Evolutionary conservation across 2,888 invertebrate species (phyloP).

Genomic region (Dasysyrphus tricinctus): DNA sequence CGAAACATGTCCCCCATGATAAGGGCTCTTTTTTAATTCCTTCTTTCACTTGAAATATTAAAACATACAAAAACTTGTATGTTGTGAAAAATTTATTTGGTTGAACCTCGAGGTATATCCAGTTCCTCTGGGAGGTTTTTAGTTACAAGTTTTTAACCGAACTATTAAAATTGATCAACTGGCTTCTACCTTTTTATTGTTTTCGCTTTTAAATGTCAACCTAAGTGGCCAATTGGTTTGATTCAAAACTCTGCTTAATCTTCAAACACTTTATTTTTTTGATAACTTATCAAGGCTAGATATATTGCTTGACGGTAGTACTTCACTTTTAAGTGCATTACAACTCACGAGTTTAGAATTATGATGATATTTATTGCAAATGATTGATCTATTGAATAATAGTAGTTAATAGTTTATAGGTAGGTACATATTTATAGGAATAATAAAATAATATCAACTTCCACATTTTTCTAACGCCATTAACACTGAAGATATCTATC

Average conservation of each 20-base stretch:
- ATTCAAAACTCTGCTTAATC: slow-evolving; percentile 6
- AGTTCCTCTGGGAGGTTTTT: neutral
- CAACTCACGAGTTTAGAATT: slow-evolving; percentile 21
- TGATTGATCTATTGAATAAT: neutral
- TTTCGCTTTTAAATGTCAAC: neutral
- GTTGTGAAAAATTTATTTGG: neutral
- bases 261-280: neutral
- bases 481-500: neutral
- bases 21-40: neutral
- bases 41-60: neutral
- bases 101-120: neutral
- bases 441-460: neutral
- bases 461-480: neutral
- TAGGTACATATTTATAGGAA: neutral
- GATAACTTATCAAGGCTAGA: slow-evolving; percentile 19
- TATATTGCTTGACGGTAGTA: neutral
- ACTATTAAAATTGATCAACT: neutral
- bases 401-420: neutral
- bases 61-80: neutral
- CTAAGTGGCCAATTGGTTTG: neutral
- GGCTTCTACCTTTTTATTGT: neutral
- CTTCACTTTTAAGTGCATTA: slow-evolving; percentile 6
- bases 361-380: neutral
- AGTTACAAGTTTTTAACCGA: neutral
- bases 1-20: slow-evolving; percentile 76